Conservation (phyloP, 1,140 invertebrate genomes). For the Drosophila parvula region DNA sequence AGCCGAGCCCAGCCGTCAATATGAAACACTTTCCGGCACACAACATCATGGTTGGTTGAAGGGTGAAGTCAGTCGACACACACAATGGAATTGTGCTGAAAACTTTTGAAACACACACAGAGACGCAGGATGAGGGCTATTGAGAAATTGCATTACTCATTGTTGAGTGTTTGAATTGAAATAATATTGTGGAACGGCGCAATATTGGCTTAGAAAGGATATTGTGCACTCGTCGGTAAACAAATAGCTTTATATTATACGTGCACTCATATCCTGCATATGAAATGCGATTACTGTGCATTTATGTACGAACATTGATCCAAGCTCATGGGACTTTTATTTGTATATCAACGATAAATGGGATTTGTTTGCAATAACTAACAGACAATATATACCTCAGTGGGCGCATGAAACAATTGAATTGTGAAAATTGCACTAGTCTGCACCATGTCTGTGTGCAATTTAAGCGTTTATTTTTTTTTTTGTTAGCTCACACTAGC, state of each 20-base stretch:
- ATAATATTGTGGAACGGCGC: conserved; percentile 56
- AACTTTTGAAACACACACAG: conserved; percentile 30
- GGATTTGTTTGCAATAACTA: conserved; percentile 26
- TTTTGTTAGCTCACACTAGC: background rate
- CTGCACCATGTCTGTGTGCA: background rate
- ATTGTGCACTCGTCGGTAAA: conserved; percentile 45
- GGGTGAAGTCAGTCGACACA: conserved; percentile 3
- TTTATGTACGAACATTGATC: conserved; percentile 13
- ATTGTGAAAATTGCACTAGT: conserved; percentile 6
- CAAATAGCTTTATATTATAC: conserved; percentile 40
- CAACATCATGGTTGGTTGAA: conserved; percentile 2
- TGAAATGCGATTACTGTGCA: conserved; percentile 29
- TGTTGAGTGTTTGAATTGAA: conserved; percentile 49
- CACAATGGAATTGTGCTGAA: conserved; percentile 43
- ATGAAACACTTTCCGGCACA: conserved; percentile 15
- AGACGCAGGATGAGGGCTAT: conserved; percentile 18
- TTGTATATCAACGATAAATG: conserved; percentile 18
- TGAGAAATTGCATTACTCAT: conserved; percentile 51
- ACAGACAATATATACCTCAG: conserved; percentile 6
- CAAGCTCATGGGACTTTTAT: conserved; percentile 18
- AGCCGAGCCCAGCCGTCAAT: conserved; percentile 11
- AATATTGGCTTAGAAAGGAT: conserved; percentile 56
- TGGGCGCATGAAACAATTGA: conserved; percentile 20
- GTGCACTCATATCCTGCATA: conserved; percentile 22
- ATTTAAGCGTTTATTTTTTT: conserved; percentile 12